These are phyloP conservation scores for Emmelina monodactyla DNA, from an alignment of 2,888 invertebrate genomes.

Conservation along the genomic window DNA sequence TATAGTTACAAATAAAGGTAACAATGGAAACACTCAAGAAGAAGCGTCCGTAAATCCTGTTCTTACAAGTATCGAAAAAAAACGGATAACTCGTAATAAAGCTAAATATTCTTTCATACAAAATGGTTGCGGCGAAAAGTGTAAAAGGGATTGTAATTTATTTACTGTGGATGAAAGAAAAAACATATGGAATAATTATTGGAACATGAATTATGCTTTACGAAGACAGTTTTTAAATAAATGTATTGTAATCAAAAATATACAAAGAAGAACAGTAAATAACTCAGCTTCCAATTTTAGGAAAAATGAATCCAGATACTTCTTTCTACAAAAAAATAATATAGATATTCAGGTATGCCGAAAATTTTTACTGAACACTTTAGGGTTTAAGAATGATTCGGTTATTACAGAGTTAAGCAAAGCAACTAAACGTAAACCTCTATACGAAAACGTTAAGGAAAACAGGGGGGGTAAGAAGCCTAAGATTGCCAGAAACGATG, in stretches of 20 bases:
- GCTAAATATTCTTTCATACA: constrained; percentile 4
- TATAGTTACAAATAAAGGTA: constrained; percentile 2
- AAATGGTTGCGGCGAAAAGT: not conserved
- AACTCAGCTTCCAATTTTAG: constrained; percentile 1
- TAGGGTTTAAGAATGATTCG: constrained; percentile 5
- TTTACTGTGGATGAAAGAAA: not conserved
- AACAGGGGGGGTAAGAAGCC: constrained; percentile 3
- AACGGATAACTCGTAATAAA: constrained; percentile 3
- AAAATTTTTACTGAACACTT: constrained; percentile 4
- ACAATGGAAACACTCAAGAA: constrained; percentile 2
- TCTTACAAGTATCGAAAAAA: constrained; percentile 3
- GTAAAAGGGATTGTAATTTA: not conserved
- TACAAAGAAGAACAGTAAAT: constrained; percentile 3
- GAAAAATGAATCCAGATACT: constrained; percentile 3
- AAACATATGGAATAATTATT: not conserved
- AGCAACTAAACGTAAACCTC: constrained; percentile 4
- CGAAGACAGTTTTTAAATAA: not conserved
- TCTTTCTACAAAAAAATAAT: constrained; percentile 4
- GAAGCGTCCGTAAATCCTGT: constrained; percentile 2
- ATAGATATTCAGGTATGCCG: constrained; percentile 3
- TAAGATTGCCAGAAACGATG: not conserved
- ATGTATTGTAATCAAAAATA: not conserved
- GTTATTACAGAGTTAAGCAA: constrained; percentile 6
- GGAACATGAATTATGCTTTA: not conserved
- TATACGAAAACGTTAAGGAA: constrained; percentile 4